Evolutionary conservation across 2,797 vertebrate genomes (phyloP), one percentile per base, ranked within the genome.

Genomic region (Sparidentex hasta): DNA sequence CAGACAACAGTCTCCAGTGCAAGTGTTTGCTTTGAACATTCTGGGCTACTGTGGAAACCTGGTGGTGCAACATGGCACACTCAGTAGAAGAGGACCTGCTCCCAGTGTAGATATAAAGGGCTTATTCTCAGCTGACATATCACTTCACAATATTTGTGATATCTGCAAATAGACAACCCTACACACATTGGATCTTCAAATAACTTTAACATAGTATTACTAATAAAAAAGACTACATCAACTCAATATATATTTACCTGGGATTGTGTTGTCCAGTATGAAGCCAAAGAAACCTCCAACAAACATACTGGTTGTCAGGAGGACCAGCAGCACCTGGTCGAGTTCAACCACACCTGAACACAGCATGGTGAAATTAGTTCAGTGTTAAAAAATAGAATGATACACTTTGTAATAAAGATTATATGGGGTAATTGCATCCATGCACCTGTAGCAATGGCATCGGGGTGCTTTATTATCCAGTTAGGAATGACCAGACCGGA

Each of bases 271-370:
- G 90, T 99, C 98, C 65, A 99, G 93, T 29, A 98, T 5, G 78
- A 99, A 99, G 27, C 97, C 98, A 71, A 98, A 94, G 90, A 97
- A 95, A 56, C 98, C 98, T 17, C 98, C 98, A 0, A 99, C 96
- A 90, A 99, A 99, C 98, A 99, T 99, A 78, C 96, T 96, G 8
- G 98, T 99, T 70, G 97, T 99, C 78, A 99, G 92, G 74, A 99
- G 96, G 47, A 99, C 98, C 87, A 94, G 95, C 27, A 98, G 93
- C 67, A 99, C 91, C 86, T 99, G 97, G 93, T 99, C 97, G 11
- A 99, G 79, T 83, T 96, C 97, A 51, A 93, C 77, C 72, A 97
- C 92, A 88, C 97, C 98, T 99, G 75, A 46, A 78, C 5, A 54
- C 2, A 75, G 74, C 1, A 52, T 12, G 63, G 66, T 29, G 8